Conservation (phyloP, 2,888 invertebrate genomes). For the Mongoloraphidia duomilia region DNA sequence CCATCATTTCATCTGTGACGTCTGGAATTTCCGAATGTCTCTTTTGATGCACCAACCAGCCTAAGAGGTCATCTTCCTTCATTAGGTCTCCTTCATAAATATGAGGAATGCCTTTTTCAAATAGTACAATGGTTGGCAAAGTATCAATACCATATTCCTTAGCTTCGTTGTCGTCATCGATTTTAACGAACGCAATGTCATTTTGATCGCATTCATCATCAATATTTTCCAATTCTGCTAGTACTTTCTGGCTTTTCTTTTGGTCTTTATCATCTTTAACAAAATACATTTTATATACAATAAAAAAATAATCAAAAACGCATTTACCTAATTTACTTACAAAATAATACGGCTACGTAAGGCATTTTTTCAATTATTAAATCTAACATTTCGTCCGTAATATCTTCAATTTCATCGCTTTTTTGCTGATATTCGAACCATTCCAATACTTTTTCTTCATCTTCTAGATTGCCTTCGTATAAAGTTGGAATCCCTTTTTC, state of each 20-base stretch:
- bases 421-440: conserved; percentile 78
- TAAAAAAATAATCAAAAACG: conserved; percentile 3
- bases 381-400: conserved; percentile 88
- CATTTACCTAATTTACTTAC: conserved; percentile 46
- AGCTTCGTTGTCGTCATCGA: conserved; percentile 75
- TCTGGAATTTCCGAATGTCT: conserved; percentile 83
- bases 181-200: conserved; percentile 83
- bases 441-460: conserved; percentile 73
- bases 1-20: conserved; percentile 88
- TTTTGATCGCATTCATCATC: conserved; percentile 89
- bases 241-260: conserved; percentile 75
- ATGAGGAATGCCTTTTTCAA: conserved; percentile 46
- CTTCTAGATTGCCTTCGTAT: conserved; percentile 74
- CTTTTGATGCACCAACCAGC: conserved; percentile 84
- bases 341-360: conserved; percentile 80
- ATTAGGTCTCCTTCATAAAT: conserved; percentile 55
- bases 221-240: conserved; percentile 76
- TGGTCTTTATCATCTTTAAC: conserved; percentile 77
- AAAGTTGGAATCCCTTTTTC: conserved; percentile 59
- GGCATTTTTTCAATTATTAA: conserved; percentile 77
- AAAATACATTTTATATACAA: conserved; percentile 17
- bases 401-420: conserved; percentile 84
- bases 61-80: conserved; percentile 79
- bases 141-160: conserved; percentile 78
- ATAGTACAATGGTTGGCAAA: conserved; percentile 68